Base-by-base conservation (phyloP, 2,888 invertebrate genomes). In the Stenichneumon culpator region DNA sequence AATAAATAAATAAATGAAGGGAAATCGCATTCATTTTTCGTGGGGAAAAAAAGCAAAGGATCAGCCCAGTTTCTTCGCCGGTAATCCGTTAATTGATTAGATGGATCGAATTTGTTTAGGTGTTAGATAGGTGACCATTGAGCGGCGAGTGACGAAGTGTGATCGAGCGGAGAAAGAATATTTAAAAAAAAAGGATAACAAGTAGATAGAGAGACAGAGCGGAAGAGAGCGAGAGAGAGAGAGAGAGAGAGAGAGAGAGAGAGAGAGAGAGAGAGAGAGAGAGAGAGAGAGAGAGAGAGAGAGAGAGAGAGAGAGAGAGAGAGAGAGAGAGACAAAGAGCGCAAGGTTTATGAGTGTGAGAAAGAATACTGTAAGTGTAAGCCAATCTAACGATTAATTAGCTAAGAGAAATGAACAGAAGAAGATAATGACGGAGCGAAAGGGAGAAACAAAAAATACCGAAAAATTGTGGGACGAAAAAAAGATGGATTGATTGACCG, bases 331-430 rank as follows among this genome's bases (percentile, higher is more conserved):
- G 22, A 65, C n/a, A 70, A 60, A 79, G 67, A 79, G 74, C 70
- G 77, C 25, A 78, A 86, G 14, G 47, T 72, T 67, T 84, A 60
- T 36, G 83, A 88, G 65, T 69, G 86, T 65, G 87, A 82, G 57
- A 81, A 60, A 85, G 68, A 86, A 68, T 87, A 83, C 86, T 84
- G 63, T 73, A 84, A 82, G 83, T 86, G 86, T 84, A 80, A 83
- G 72, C 65, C 82, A 84, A 84, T 84, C 65, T 73, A 83, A 80
- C 78, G 85, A 79, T 74, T 77, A 75, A 87, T 25, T 86, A 87
- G 69, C 69, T 81, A 83, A 74, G 72, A 82, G 82, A 72, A 70
- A 57, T 80, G 57, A 90, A 67, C 60, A 82, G 32, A 79, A 73
- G 70, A 72, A 57, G 77, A 68, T 2, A 57, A 82, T 28, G 69